Evolutionary conservation across 2,113 vertebrate species (phyloP).

Genomic region (Pristiophorus japonicus): DNA sequence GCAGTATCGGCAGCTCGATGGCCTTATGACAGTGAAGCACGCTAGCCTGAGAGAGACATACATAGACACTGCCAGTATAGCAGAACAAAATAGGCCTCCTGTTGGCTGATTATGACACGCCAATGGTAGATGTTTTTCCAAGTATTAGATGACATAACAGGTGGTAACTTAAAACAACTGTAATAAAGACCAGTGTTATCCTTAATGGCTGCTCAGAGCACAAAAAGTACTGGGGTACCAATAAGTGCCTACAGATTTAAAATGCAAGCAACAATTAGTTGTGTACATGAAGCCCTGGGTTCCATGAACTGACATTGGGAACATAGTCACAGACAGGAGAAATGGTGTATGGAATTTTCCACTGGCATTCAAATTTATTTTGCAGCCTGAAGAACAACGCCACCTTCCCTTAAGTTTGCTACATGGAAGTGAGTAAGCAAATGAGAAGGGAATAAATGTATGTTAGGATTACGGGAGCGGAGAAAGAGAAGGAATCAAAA

Average conservation of each 20-base stretch:
- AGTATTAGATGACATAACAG: background rate
- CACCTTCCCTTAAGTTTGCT: background rate
- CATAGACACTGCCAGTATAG: background rate
- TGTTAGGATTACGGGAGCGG: background rate
- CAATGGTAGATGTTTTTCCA: background rate
- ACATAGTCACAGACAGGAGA: background rate
- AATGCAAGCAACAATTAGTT: background rate
- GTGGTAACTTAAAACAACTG: background rate
- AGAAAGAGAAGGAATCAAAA: background rate
- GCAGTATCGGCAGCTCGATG: background rate
- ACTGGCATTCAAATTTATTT: background rate
- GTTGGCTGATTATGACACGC: background rate
- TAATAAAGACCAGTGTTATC: background rate
- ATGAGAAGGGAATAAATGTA: background rate
- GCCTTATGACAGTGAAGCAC: background rate
- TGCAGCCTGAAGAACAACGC: background rate
- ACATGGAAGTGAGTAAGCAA: background rate
- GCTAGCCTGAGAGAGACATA: background rate
- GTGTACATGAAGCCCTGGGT: background rate
- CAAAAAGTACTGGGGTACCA: background rate
- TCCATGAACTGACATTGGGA: background rate
- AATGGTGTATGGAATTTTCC: background rate
- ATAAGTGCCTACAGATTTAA: background rate
- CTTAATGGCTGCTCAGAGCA: background rate
- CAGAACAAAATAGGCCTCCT: background rate